Base-by-base conservation (phyloP, 2,797 vertebrate species). In the Anableps anableps region DNA sequence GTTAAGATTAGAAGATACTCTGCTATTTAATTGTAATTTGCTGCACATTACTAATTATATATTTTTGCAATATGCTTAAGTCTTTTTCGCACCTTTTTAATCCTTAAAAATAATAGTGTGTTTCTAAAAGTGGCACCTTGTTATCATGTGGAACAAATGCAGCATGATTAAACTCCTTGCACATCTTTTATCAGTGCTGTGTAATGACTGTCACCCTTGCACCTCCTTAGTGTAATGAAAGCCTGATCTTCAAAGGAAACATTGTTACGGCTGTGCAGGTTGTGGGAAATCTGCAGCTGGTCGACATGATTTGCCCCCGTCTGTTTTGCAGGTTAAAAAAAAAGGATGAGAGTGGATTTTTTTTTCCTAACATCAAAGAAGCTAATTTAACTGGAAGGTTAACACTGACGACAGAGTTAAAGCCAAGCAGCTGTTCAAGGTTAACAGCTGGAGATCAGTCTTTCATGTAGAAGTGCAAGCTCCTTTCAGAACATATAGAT, bases 221-320 rank as follows among this genome's bases (percentile, higher is more conserved):
- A 26, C 80, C 80, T 74, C 55, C 78, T 58, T 48, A 2, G 43
- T 85, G 53, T 83, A 73, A 82, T 74, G 19, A 72, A 80, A 86
- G 82, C 72, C 70, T n/a, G 48, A 77, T 79, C 86, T 87, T 89
- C 90, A 89, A 88, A 91, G 81, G 43, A 41, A 34, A 64, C 51
- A 68, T 0, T 2, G 83, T 72, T 62, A 31, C 8, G 13, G 29
- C 47, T 14, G 50, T 31, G 64, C 77, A 36, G 84, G 76, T 81
- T 78, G 29, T 47, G 1, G 31, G 50, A 26, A 76, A 71, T 72
- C 50, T 55, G 79, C 60, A 62, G 43, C 79, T 68, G 77, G 72
- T 43, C 43, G 31, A 29, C n/a, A 5, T 53, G 58, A 85, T 50
- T 64, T 72, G 0, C 68, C 80, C 70, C 79, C 43, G 77, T 34